Evolutionary conservation across 2,797 vertebrate species (phyloP), one percentile per base, ranked within the genome.

Genomic region (Tragelaphus eurycerus): DNA sequence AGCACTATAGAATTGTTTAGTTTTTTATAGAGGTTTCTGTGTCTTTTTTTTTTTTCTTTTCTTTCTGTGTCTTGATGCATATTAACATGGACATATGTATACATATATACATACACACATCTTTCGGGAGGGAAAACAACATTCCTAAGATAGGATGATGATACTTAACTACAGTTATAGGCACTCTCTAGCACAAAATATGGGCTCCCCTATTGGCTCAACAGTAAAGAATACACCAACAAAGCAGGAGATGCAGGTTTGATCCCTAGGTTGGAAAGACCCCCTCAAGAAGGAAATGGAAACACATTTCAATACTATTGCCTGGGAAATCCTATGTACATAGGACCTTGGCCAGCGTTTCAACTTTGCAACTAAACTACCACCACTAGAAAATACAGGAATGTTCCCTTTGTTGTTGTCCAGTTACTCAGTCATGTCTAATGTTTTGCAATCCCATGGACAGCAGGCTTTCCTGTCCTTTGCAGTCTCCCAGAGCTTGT

Each of bases 101-200:
- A 6, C 6, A 25, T 27, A 57, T 21, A 8, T 21, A 27, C 1
- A 25, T 11, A 27, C 10, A 76, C 0, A 13, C 4, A 21, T 8
- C 90, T 93, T 93, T 48, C 7, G 6, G 60, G 50, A 93, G 78
- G 27, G 52, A 87, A 93, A 89, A 19, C 25, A 71, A 62, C 74
- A 67, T 81, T 90, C 43, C 60, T 46, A 46, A 96, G 27, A 71
- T 4, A 82, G 57, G 55, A 21, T 59, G 16, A 76, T 57, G 50
- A 90, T 27, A 86, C 31, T 34, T 59, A 31, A 89, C 43, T 82
- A 7, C 10, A 50, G 43, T 86, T 1, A 52, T 0, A 88, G 43
- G 54, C 29, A 62, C 14, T 48, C 7, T 17, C 12, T 7, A 38
- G 52, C 21, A 60, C 8, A 84, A 38, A 85, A 86, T 21, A 89